Evolutionary conservation across 2,888 invertebrate genomes (phyloP).

Genomic region (Eupithecia insigniata): DNA sequence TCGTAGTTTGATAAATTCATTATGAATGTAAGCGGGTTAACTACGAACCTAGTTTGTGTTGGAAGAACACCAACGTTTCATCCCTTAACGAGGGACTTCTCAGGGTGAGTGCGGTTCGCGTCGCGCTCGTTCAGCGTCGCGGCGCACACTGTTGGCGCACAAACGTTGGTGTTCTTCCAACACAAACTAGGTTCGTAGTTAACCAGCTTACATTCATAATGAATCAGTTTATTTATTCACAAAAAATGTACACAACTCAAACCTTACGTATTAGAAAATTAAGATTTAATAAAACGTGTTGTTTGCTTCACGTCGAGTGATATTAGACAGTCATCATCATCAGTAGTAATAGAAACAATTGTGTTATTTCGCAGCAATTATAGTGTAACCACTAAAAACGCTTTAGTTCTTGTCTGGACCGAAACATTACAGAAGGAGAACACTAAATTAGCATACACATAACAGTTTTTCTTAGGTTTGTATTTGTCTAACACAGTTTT

Average conservation of each 20-base stretch:
- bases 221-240: not conserved
- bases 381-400: not conserved
- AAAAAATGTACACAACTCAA: not conserved
- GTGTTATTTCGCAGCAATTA: not conserved
- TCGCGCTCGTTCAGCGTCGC: no score
- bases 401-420: not conserved
- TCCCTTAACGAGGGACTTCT: no score
- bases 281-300: not conserved
- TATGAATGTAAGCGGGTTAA: no score
- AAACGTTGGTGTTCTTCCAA: no score
- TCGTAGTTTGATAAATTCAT: no score
- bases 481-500: slow-evolving; percentile 52
- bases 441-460: slow-evolving; percentile 20
- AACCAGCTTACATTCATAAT: no score
- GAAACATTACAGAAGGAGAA: slow-evolving; percentile 18
- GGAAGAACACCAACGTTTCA: no score
- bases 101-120: no score
- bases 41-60: no score
- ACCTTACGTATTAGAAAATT: not conserved
- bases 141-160: no score
- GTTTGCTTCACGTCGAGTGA: slow-evolving; percentile 5
- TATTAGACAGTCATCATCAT: not conserved
- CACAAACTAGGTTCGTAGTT: no score
- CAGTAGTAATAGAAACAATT: not conserved
- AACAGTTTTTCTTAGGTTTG: slow-evolving; percentile 44